Base-by-base conservation (phyloP, 2,113 vertebrate species). In the Misgurnus mizolepis region DNA sequence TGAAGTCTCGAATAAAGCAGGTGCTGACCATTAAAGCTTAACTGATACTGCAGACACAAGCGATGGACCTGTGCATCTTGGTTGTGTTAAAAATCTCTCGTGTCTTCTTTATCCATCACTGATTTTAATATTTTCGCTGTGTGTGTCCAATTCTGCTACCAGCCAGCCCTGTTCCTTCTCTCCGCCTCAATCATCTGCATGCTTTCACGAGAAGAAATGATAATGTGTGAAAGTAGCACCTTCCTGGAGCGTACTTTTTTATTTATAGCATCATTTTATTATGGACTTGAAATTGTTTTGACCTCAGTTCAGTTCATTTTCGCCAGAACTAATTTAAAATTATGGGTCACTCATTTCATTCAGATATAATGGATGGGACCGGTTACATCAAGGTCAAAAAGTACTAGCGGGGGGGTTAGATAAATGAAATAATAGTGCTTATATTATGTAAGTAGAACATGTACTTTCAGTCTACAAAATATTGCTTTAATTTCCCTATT, bases 1-100 rank as follows among this genome's bases (percentile, higher is more conserved):
- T 9, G 18, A 62, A 40, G 55, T 18, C 53, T 65, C 40, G 6
- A 62, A 62, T 82, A 50, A 82, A 68, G 39, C 66, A 75, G 43
- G 55, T 40, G 55, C 64, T 67, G 39, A 41, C 47, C 40, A 49
- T 9, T 69, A 74, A 47, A 43, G 73, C 56, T 68, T 73, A 40
- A 43, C 6, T 68, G 67, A 67, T 62, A 58, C n/a, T 43, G 60
- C 34, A 17, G 18, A 64, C 53, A 45, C 27, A 71, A 50, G 47
- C 55, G 6, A 22, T 15, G 7, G 4, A 3, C 17, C n/a, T n/a
- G 1, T 58, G 55, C 41, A 70, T n/a, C 43, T 53, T 18, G 45
- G 34, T 7, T 58, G 10, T 6, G 40, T 17, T 7, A 1, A 34
- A 7, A 14, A 27, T 12, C 11, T 49, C 56, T 60, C 15, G 74